phyloP scores from a whole-genome alignment of 2,888 invertebrate genomes.

The Machimus rusticus region DNA sequence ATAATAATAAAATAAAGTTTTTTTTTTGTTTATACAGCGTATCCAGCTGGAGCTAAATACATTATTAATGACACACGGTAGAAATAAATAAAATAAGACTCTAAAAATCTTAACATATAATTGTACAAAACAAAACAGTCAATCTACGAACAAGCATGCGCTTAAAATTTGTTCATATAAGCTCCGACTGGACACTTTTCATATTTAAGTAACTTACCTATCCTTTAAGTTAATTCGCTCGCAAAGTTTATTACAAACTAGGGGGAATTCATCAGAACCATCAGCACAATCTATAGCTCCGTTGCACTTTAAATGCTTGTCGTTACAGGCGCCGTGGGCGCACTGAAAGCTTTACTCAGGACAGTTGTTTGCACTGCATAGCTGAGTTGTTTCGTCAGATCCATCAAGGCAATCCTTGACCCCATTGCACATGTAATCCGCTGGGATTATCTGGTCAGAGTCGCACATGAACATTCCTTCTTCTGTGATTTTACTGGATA shows the following conservation, averaged over 20 bases:
- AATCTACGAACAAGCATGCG: no score
- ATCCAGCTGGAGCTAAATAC: neutral
- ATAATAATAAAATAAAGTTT: neutral
- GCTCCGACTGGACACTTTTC: neutral
- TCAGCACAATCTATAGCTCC: conserved; percentile 47
- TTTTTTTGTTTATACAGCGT: neutral
- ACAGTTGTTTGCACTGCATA: conserved; percentile 61
- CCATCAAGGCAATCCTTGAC: conserved; percentile 52
- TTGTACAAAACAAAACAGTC: no score
- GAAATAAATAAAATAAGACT: neutral
- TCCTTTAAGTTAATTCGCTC: neutral
- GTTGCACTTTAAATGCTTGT: conserved; percentile 65
- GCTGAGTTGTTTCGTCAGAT: conserved; percentile 53
- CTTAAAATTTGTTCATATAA: neutral
- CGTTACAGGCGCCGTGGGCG: conserved; percentile 70
- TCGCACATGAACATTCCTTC: conserved; percentile 40
- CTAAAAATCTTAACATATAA: no score
- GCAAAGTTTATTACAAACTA: conserved; percentile 31
- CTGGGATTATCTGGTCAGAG: conserved; percentile 49
- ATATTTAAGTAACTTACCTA: neutral
- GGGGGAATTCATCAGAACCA: conserved; percentile 44
- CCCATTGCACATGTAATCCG: conserved; percentile 59
- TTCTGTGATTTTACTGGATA: no score
- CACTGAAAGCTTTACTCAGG: conserved; percentile 68
- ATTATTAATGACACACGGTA: neutral